Percentiles rank a stretch among this genome's conserved stretches.
These are phyloP conservation scores for Thysanoteuthis rhombus DNA, from an alignment of 2,888 invertebrate species.

Conservation along the genomic window DNA sequence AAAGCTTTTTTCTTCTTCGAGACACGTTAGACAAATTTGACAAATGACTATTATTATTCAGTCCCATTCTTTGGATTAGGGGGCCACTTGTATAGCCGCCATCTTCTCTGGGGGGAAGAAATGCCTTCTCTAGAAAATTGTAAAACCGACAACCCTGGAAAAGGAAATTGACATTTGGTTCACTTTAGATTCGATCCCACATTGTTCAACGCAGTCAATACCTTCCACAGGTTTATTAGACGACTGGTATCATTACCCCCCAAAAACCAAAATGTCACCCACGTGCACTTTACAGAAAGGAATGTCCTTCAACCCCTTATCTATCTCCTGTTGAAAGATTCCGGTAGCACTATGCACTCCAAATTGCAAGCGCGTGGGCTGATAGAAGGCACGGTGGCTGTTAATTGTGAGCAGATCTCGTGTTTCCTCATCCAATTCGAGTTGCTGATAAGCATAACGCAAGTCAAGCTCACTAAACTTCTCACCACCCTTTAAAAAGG, in stretches of 20 bases:
- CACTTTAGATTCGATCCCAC: neutral
- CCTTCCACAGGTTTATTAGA: neutral
- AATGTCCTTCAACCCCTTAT: neutral
- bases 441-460: neutral
- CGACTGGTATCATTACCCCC: neutral
- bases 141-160: neutral
- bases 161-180: neutral
- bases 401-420: neutral
- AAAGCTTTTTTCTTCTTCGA: neutral
- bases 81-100: neutral
- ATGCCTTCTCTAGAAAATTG: neutral
- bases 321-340: neutral
- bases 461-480: neutral
- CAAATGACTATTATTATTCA: neutral
- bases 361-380: neutral
- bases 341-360: neutral
- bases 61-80: neutral
- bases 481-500: neutral
- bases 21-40: neutral
- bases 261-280: neutral
- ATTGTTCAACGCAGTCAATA: neutral
- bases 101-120: too few relatives aligned
- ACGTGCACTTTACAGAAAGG: neutral
- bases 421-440: neutral
- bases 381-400: neutral